Evolutionary conservation across 2,888 invertebrate species (phyloP).

Genomic region (Drosophila fulvimacula): DNA sequence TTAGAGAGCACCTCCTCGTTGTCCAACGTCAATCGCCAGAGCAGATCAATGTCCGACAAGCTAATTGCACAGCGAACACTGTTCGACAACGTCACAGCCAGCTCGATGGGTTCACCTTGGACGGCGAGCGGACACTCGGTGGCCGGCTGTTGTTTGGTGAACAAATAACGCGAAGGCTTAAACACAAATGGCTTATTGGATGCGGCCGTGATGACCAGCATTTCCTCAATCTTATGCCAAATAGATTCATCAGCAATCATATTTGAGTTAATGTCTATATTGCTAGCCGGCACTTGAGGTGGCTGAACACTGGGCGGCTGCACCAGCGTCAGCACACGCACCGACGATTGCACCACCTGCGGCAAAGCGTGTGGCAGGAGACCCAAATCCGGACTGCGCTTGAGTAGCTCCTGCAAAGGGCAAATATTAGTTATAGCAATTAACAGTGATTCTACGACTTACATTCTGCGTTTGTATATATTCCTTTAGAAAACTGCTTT

Average conservation of each 20-base stretch:
- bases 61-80: conserved; percentile 87
- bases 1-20: conserved; percentile 85
- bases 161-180: conserved; percentile 91
- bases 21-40: conserved; percentile 84
- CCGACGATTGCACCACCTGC: conserved; percentile 88
- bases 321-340: conserved; percentile 87
- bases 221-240: conserved; percentile 92
- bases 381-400: conserved; percentile 80
- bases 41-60: conserved; percentile 82
- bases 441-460: conserved; percentile 53
- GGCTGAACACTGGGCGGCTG: conserved; percentile 76
- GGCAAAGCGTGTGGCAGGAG: conserved; percentile 91
- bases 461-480: conserved; percentile 94
- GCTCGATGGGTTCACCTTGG: conserved; percentile 92
- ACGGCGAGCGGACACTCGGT: conserved; percentile 89
- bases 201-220: conserved; percentile 89
- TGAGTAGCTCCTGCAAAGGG: conserved; percentile 78
- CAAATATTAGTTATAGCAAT: not conserved
- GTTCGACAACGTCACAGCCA: conserved; percentile 86
- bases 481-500: conserved; percentile 93
- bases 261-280: conserved; percentile 83
- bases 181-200: conserved; percentile 90
- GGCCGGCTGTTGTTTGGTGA: conserved; percentile 89
- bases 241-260: conserved; percentile 85
- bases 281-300: conserved; percentile 81